Percentiles rank a stretch among this genome's conserved stretches.
These are phyloP conservation scores for Coilia nasus DNA, from an alignment of 2,797 vertebrate species.

Conservation along the genomic window DNA sequence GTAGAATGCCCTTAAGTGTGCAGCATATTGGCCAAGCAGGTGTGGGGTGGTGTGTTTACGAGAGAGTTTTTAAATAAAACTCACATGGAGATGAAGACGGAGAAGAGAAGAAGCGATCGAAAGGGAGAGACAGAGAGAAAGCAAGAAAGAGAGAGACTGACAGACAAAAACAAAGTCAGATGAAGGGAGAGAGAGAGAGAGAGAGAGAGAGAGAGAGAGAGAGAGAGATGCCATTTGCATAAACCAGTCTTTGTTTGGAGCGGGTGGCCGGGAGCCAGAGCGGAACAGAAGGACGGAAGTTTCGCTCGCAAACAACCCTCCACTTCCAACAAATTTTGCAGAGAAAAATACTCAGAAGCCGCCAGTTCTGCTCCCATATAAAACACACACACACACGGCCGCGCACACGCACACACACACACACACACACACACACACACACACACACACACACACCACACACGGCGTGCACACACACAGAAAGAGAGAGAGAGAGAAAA, in stretches of 20 bases:
- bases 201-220: constrained; percentile 60
- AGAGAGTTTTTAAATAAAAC: constrained; percentile 27
- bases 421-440: background rate
- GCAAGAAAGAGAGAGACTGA: constrained; percentile 55
- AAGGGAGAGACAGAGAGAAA: constrained; percentile 55
- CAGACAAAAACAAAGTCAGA: constrained; percentile 39
- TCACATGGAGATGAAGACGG: background rate
- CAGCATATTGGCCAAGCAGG: constrained; percentile 58
- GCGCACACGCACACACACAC: constrained; percentile 14
- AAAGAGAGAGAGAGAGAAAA: constrained; percentile 33
- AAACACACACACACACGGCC: constrained; percentile 3
- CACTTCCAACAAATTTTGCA: constrained; percentile 41
- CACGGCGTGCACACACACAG: too few relatives aligned
- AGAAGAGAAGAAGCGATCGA: constrained; percentile 53
- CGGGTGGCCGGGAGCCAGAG: constrained; percentile 78
- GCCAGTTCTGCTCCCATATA: constrained; percentile 45
- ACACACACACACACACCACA: background rate
- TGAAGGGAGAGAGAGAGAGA: constrained; percentile 50
- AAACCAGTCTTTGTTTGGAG: constrained; percentile 81
- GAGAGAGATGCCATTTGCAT: constrained; percentile 78
- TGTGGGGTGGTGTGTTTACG: constrained; percentile 49
- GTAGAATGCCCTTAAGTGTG: constrained; percentile 60
- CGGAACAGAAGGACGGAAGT: constrained; percentile 83
- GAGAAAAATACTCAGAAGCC: constrained; percentile 27
- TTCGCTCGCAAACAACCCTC: constrained; percentile 78